Base-by-base conservation (phyloP, 1,140 invertebrate species). In the Pseudomyrmex concolor region DNA sequence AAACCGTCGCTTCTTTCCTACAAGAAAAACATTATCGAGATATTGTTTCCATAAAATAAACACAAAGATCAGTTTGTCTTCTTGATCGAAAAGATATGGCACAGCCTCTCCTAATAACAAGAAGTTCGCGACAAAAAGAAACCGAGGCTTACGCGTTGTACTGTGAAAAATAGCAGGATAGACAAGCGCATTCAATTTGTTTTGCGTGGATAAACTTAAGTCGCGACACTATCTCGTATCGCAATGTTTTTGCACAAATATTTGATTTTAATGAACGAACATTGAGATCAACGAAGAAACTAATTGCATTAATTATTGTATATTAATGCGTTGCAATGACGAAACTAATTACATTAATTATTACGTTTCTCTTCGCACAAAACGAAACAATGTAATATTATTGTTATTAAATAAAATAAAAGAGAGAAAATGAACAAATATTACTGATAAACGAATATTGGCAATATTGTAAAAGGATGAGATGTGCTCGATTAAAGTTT, bases 41-140 rank as follows among this genome's bases (percentile, higher is more conserved):
- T 59, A 78, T 59, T 70, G 66, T 80, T 80, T 71, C 45, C 43
- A 59, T 71, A 80, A 82, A 82, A 59, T 51, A 74, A 67, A 74
- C 70, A 74, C n/a, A 15, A 13, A 74, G 70, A 5, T 70, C 17
- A 48, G 68, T 82, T 82, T 82, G 50, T 74, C 78, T 82, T 82
- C 57, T 82, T 82, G 78, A 82, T 82, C 78, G 68, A 74, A 82
- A 74, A 74, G 78, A 82, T 82, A 74, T 57, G 50, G 48, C 70
- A 81, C 34, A 51, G 43, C 43, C 63, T 66, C 45, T 66, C 5
- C 5, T 66, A 17, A 66, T 66, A 66, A 66, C 12, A 51, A 62
- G 48, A 82, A 55, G 25, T 73, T 48, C 4, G 17, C n/a, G 15
- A 17, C 48, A 12, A 48, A 45, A 80, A 54, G 54, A 19, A 70